Percentiles rank a stretch among this genome's conserved stretches.
These are phyloP conservation scores for Notodonta dromedarius DNA, from an alignment of 2,888 invertebrate genomes.

Conservation along the genomic window DNA sequence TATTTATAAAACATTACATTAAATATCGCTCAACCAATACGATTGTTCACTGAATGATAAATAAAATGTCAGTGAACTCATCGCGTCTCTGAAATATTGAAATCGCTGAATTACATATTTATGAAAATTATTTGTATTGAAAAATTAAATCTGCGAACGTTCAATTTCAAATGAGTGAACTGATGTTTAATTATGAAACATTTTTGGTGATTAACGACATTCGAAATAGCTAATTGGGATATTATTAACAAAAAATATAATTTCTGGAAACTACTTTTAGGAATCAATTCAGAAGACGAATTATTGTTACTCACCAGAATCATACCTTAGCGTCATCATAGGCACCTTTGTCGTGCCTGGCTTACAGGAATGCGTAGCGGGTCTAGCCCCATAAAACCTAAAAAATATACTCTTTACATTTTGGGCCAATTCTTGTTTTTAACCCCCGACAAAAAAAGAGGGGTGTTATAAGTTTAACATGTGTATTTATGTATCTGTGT, in stretches of 20 bases:
- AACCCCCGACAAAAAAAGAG: too few relatives aligned
- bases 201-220: slow-evolving; percentile 29
- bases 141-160: slow-evolving; percentile 20
- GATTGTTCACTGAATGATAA: slow-evolving; percentile 16
- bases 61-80: slow-evolving; percentile 18
- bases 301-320: too few relatives aligned
- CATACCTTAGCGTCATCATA: too few relatives aligned
- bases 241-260: not conserved
- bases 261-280: too few relatives aligned
- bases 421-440: too few relatives aligned
- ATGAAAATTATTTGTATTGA: slow-evolving; percentile 27
- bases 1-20: slow-evolving; percentile 12
- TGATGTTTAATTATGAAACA: slow-evolving; percentile 39
- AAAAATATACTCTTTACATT: too few relatives aligned
- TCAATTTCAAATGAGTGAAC: slow-evolving; percentile 37
- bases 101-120: slow-evolving; percentile 28
- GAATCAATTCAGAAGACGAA: too few relatives aligned
- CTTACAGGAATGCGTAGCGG: too few relatives aligned
- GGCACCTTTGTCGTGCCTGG: too few relatives aligned
- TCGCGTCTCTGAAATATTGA: slow-evolving; percentile 19
- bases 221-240: slow-evolving; percentile 16
- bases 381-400: too few relatives aligned
- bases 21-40: slow-evolving; percentile 21
- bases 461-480: too few relatives aligned
- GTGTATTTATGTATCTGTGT: too few relatives aligned